phyloP scores from a whole-genome alignment of 64 coral and sea anemone genomes.

The Anthopleura sola region DNA sequence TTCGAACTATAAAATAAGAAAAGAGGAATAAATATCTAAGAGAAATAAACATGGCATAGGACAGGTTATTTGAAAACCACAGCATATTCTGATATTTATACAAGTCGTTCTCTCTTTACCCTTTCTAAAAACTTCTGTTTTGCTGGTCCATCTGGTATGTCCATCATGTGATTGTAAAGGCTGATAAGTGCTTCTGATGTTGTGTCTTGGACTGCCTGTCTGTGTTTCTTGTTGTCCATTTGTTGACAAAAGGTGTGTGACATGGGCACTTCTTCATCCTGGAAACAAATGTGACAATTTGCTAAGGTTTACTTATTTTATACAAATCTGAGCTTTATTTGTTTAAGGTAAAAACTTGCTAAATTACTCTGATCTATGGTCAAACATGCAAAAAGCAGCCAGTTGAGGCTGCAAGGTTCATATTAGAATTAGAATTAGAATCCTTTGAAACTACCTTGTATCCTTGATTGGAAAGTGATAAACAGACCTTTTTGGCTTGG shows the following conservation, averaged over 20 bases:
- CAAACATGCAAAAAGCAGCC: too few relatives aligned
- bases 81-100: too few relatives aligned
- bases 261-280: constrained; percentile 65
- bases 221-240: constrained; percentile 33
- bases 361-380: too few relatives aligned
- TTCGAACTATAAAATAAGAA: constrained; percentile 14
- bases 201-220: constrained; percentile 47
- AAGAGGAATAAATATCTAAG: neutral
- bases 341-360: too few relatives aligned
- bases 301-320: neutral
- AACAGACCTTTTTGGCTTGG: too few relatives aligned
- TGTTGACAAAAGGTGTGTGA: constrained; percentile 62
- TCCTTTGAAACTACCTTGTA: too few relatives aligned
- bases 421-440: too few relatives aligned
- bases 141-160: constrained; percentile 71
- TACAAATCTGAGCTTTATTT: too few relatives aligned
- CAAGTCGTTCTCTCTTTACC: constrained; percentile 14
- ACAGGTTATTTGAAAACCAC: neutral
- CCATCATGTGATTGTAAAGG: constrained; percentile 69
- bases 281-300: neutral
- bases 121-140: constrained; percentile 76
- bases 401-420: too few relatives aligned
- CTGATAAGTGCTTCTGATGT: constrained; percentile 67
- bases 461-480: too few relatives aligned
- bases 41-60: neutral